These are phyloP conservation scores for Leptopilina drosophilae DNA, from an alignment of 2,888 invertebrate species.

Conservation along the genomic window DNA sequence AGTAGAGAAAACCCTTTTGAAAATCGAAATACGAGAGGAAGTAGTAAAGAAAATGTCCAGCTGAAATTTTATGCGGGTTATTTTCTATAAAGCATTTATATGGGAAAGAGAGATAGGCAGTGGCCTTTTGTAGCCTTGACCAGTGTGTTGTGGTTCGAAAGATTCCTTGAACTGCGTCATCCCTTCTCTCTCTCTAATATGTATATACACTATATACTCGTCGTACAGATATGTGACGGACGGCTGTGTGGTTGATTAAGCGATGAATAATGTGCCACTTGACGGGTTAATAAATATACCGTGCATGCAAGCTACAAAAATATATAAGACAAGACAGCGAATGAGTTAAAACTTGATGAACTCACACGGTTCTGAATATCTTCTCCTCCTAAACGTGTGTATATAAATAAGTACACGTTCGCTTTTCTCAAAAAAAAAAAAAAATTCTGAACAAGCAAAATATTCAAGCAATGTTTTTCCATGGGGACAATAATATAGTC, in stretches of 20 bases:
- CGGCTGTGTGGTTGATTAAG: conserved; percentile 63
- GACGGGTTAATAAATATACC: conserved; percentile 66
- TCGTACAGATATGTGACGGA: conserved; percentile 47
- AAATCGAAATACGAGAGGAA: not conserved
- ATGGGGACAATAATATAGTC: too few species aligned
- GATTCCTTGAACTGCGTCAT: conserved; percentile 60
- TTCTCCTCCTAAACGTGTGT: not conserved
- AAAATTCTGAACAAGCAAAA: conserved; percentile 3
- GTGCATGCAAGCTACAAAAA: conserved; percentile 46
- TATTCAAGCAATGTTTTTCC: conserved; percentile 17
- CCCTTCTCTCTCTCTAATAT: conserved; percentile 50
- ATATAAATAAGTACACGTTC: too few species aligned
- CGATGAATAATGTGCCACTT: conserved; percentile 66
- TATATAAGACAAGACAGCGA: conserved; percentile 52
- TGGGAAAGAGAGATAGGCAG: not conserved
- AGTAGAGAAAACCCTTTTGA: too few species aligned
- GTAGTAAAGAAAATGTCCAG: conserved; percentile 37
- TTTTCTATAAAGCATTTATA: not conserved
- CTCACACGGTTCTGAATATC: conserved; percentile 11
- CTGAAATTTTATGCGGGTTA: conserved; percentile 21
- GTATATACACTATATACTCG: too few species aligned
- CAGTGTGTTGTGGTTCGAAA: conserved; percentile 55
- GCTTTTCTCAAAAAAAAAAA: too few species aligned
- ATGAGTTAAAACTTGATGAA: conserved; percentile 47
- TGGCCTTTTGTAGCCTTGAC: conserved; percentile 55